Percentiles rank a stretch among this genome's conserved stretches.
Evolutionary conservation across 2,888 invertebrate species (phyloP).

Genomic region (Rhogogaster chlorosoma): DNA sequence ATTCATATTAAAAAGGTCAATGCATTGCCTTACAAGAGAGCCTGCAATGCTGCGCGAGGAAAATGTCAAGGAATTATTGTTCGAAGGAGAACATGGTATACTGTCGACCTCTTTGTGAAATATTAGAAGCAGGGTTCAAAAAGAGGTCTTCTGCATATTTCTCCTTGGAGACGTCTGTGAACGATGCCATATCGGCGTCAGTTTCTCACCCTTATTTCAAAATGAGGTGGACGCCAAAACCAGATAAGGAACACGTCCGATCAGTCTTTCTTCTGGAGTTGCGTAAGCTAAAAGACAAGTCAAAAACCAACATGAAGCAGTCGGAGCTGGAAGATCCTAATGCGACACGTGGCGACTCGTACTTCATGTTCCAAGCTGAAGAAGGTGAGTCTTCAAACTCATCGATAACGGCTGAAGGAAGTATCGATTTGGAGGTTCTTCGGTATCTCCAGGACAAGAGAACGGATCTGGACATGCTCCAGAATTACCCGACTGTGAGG

Average conservation of each 20-base stretch:
- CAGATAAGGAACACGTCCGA: slow-evolving; percentile 34
- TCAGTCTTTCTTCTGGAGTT: background rate
- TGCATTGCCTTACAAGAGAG: slow-evolving; percentile 46
- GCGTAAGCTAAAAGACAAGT: slow-evolving; percentile 7
- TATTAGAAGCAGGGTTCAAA: slow-evolving; percentile 47
- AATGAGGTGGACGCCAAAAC: slow-evolving; percentile 54
- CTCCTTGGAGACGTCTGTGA: slow-evolving; percentile 38
- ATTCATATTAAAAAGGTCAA: slow-evolving; percentile 15
- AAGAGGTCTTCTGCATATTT: slow-evolving; percentile 43
- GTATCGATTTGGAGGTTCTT: too few species aligned
- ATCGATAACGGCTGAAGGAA: too few species aligned
- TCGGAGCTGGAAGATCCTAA: background rate
- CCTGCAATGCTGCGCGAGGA: slow-evolving; percentile 50
- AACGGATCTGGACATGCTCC: slow-evolving; percentile 33
- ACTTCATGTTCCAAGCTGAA: too few species aligned
- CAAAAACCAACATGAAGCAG: slow-evolving; percentile 1
- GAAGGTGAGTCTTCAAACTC: too few species aligned
- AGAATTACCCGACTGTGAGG: slow-evolving; percentile 53
- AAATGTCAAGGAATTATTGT: slow-evolving; percentile 54
- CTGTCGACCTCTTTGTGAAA: slow-evolving; percentile 41
- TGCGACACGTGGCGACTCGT: too few species aligned
- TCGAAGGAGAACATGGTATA: slow-evolving; percentile 53
- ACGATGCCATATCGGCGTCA: slow-evolving; percentile 48
- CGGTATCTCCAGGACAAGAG: slow-evolving; percentile 29
- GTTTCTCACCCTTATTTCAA: slow-evolving; percentile 48